Percentiles rank a stretch among this genome's conserved stretches.
Conservation (phyloP, 2,113 vertebrate species). For the Stigmatopora nigra region DNA sequence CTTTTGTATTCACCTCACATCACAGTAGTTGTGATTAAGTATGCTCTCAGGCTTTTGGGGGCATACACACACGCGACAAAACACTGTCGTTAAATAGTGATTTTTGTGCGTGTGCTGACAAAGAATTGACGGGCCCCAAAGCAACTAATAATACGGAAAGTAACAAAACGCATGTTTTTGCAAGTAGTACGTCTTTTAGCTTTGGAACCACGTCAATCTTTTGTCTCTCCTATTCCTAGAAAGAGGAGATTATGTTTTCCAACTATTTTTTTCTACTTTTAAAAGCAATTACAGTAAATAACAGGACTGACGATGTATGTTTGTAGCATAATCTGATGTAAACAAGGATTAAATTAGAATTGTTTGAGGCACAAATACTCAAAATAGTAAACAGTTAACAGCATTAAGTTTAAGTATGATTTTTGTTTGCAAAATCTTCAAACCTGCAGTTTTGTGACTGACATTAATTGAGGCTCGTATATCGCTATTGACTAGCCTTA, state of each 20-base stretch:
- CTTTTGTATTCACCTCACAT: conserved; percentile 39
- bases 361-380: too few species aligned
- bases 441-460: conserved; percentile 33
- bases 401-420: background rate
- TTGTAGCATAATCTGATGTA: too few species aligned
- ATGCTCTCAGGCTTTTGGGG: conserved; percentile 40
- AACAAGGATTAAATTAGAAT: too few species aligned
- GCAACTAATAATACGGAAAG: background rate
- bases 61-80: conserved; percentile 17
- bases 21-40: conserved; percentile 24
- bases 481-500: conserved; percentile 26
- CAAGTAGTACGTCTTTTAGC: background rate
- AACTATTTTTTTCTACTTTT: too few species aligned
- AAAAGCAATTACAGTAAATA: too few species aligned
- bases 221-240: background rate
- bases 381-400: too few species aligned
- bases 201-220: background rate
- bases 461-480: conserved; percentile 30
- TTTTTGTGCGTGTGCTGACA: background rate
- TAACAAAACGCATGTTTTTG: background rate
- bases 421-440: conserved; percentile 10
- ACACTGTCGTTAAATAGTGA: background rate
- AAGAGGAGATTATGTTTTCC: too few species aligned
- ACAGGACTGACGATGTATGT: too few species aligned
- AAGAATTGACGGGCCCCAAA: background rate